Percentiles rank a stretch among this genome's conserved stretches.
phyloP scores from a whole-genome alignment of 1,140 invertebrate species.

The Megathymus violae region DNA sequence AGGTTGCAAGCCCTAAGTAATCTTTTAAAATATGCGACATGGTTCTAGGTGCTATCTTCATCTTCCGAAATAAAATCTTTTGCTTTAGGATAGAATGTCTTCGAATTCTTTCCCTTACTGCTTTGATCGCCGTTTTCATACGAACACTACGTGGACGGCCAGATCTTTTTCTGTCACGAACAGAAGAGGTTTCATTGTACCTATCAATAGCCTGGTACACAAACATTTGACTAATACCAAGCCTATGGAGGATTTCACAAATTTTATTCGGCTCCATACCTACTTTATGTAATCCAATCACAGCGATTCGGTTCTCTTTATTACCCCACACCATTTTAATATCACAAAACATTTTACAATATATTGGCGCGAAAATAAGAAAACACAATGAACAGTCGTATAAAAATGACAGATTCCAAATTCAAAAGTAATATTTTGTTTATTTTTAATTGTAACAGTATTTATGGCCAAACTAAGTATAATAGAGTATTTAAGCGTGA shows the following conservation, averaged over 20 bases:
- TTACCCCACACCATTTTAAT: too few species aligned
- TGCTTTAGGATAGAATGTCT: conserved; percentile 22
- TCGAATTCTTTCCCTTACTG: conserved; percentile 24
- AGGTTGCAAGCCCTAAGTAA: not conserved
- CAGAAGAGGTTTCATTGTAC: conserved; percentile 24
- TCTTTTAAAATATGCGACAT: conserved; percentile 3
- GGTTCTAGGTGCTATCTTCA: not conserved
- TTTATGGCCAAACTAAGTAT: too few species aligned
- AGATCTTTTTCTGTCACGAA: conserved; percentile 29
- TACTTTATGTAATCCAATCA: too few species aligned
- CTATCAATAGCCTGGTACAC: conserved; percentile 9
- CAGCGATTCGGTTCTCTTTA: too few species aligned
- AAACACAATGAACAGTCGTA: too few species aligned
- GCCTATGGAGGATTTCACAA: not conserved
- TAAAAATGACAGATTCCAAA: too few species aligned
- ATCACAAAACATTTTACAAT: too few species aligned
- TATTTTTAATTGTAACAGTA: too few species aligned
- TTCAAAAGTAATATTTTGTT: too few species aligned
- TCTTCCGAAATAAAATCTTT: conserved; percentile 12
- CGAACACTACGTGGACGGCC: conserved; percentile 21
- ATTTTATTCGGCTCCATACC: too few species aligned
- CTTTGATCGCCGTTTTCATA: conserved; percentile 16
- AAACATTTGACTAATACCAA: conserved; percentile 26
- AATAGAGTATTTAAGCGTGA: too few species aligned
- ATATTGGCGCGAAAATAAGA: too few species aligned